Base-by-base conservation (phyloP, 2,888 invertebrate genomes). In the Harpalus rufipes region DNA sequence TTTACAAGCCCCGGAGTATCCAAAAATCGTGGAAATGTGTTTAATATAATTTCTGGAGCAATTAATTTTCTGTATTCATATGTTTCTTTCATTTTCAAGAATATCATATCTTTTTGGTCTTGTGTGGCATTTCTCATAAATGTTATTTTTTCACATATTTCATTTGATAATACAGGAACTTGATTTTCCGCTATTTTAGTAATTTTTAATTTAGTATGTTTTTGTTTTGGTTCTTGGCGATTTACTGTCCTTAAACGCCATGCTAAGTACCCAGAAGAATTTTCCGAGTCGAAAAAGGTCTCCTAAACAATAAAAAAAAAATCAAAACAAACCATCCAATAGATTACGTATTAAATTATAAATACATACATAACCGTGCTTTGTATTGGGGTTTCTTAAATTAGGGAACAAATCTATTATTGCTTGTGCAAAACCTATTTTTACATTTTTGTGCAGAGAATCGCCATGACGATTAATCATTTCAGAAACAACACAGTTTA, bases 281-380 rank as follows among this genome's bases (percentile, higher is more conserved):
- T 59, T 59, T 59, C 59, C 7, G 16, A 18, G 16, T 59, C 59
- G 16, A 16, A 59, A 59, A 59, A 59, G 3, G 16, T 16, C 16
- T 59, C 59, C 16, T 59, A 59, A 59, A 7, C 16, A 59, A 59
- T 5, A 14, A 59, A 51, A 51, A 51, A 51, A 7, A 51, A 44
- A 44, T 44, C 1, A 44, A 51, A 51, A 51, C 44, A 51, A 51
- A 51, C 44, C 10, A 10, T 51, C 4, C 44, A 10, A 51, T 18
- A n/a, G n/a, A n/a, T n/a, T n/a, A n/a, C n/a, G n/a, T n/a, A 8
- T 18, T 18, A 21, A 61, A 21, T 18, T 61, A 61, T 18, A 18
- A 61, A 61, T 61, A 61, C 21, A 18, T 61, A 61, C 61, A 21
- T 61, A 61, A 18, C 61, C 61, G 18, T 61, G 10, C 21, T 61